phyloP scores from a whole-genome alignment of 2,888 invertebrate species.

The Bhutanitis thaidina region DNA sequence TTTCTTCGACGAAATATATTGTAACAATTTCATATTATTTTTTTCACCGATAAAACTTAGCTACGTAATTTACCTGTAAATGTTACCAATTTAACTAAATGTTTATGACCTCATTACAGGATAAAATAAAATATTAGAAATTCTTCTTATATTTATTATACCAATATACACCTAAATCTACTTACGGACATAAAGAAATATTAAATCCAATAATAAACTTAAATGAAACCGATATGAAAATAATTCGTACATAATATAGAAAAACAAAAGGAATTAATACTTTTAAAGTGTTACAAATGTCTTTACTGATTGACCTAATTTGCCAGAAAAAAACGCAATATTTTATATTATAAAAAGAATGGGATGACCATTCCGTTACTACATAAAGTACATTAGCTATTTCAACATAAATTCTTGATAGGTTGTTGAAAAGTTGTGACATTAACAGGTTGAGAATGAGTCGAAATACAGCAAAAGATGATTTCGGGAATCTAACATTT shows the following conservation, averaged over 20 bases:
- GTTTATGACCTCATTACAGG: no score
- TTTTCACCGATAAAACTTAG: no score
- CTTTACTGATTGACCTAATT: not conserved
- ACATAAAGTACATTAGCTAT: no score
- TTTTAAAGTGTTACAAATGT: not conserved
- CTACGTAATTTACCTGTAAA: no score
- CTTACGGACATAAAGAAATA: conserved; percentile 56
- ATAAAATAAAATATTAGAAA: conserved; percentile 24
- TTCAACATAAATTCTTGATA: no score
- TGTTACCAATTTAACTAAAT: no score
- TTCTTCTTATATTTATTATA: conserved; percentile 66
- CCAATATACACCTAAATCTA: conserved; percentile 76
- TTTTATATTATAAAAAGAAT: not conserved
- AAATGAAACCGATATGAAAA: conserved; percentile 6
- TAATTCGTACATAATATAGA: not conserved
- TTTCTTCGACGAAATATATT: no score
- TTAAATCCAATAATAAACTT: conserved; percentile 10
- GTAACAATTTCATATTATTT: no score
- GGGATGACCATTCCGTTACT: no score
- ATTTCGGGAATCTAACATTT: not conserved
- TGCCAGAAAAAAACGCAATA: not conserved
- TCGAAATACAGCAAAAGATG: no score
- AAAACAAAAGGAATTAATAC: not conserved
- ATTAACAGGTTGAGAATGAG: no score
- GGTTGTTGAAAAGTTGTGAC: no score